These are phyloP conservation scores for Drosophila kanapiae DNA, from an alignment of 1,140 invertebrate genomes.

Conservation along the genomic window DNA sequence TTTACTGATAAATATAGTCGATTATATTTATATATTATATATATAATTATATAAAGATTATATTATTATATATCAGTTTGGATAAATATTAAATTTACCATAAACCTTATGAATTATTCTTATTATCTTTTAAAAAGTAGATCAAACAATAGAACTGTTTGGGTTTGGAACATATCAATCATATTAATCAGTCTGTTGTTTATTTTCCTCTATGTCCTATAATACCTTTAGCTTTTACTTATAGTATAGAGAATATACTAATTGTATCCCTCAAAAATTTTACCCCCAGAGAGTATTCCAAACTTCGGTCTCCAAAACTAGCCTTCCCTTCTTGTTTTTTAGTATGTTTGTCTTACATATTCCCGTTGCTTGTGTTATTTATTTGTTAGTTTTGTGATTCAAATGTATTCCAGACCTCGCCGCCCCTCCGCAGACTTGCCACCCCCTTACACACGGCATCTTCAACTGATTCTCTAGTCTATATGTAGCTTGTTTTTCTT, in stretches of 20 bases:
- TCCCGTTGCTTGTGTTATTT: conserved; percentile 75
- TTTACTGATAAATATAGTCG: no score
- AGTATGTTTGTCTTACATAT: conserved; percentile 72
- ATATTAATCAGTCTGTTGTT: no score
- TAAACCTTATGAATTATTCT: no score
- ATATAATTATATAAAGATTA: no score
- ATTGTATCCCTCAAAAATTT: background rate
- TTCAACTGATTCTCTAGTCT: conserved; percentile 46
- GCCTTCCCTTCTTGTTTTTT: conserved; percentile 14
- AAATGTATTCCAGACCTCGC: conserved; percentile 75
- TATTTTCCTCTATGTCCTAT: background rate
- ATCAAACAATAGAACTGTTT: no score
- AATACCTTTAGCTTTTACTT: background rate
- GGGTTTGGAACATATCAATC: no score
- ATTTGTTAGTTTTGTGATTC: conserved; percentile 83
- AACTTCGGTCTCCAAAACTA: background rate
- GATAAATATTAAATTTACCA: no score
- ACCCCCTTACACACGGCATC: conserved; percentile 3
- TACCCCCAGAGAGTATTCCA: background rate
- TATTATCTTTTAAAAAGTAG: no score
- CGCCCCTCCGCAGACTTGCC: background rate
- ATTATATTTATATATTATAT: no score
- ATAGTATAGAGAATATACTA: background rate
- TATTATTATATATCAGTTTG: no score
- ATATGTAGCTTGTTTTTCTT: conserved; percentile 51